Evolutionary conservation across 2,888 invertebrate genomes (phyloP).

Genomic region (Siphonodentalium dalli): DNA sequence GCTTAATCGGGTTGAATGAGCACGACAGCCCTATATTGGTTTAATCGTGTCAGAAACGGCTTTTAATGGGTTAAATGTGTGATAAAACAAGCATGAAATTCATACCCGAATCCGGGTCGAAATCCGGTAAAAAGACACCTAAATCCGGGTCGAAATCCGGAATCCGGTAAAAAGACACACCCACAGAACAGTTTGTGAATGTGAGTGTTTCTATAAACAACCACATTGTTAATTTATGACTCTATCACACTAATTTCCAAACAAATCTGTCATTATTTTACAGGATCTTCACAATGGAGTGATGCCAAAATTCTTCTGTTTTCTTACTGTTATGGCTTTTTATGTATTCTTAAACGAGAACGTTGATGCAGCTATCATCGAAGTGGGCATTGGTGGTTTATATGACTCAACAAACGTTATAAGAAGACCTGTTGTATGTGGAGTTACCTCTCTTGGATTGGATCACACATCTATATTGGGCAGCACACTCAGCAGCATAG

Average conservation of each 20-base stretch:
- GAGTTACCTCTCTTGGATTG: conserved; percentile 87
- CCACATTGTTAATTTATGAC: neutral
- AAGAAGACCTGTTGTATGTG: conserved; percentile 84
- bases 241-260: neutral
- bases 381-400: conserved; percentile 97
- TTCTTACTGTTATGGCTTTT: conserved; percentile 90
- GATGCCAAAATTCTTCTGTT: conserved; percentile 94
- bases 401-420: conserved; percentile 93
- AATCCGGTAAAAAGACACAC: too few relatives aligned
- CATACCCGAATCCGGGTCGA: too few relatives aligned
- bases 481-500: conserved; percentile 83
- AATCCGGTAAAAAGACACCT: too few relatives aligned
- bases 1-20: too few relatives aligned
- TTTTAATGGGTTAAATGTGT: too few relatives aligned
- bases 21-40: too few relatives aligned
- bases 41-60: too few relatives aligned
- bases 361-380: conserved; percentile 87
- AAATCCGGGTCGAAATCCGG: too few relatives aligned
- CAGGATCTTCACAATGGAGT: conserved; percentile 61
- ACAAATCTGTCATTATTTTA: conserved; percentile 13
- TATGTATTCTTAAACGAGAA: conserved; percentile 82
- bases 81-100: too few relatives aligned
- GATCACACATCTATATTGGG: conserved; percentile 91
- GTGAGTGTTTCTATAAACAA: neutral
- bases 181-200: too few relatives aligned